These are phyloP conservation scores for Sebastes nivosus DNA, from an alignment of 2,797 vertebrate genomes.

Conservation along the genomic window DNA sequence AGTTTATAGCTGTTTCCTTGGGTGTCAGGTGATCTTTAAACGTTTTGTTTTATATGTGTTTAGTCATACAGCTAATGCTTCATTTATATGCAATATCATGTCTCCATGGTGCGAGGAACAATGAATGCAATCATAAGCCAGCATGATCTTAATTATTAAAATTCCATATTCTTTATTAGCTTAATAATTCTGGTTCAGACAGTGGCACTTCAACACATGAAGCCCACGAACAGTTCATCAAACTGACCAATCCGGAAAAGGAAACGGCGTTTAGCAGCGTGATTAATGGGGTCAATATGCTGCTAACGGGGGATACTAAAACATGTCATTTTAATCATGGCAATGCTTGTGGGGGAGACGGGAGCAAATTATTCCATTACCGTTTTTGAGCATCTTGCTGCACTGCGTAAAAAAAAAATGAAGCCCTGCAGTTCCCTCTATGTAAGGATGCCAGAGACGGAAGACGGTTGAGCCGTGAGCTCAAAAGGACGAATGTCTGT, in stretches of 20 bases:
- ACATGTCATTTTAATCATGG: conserved; percentile 74
- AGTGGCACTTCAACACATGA: conserved; percentile 14
- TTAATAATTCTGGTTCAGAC: conserved; percentile 54
- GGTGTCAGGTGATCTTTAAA: conserved; percentile 22
- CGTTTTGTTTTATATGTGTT: conserved; percentile 35
- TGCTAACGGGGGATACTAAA: conserved; percentile 60
- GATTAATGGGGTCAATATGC: conserved; percentile 75
- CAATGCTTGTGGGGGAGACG: conserved; percentile 51
- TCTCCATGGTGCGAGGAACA: conserved; percentile 37
- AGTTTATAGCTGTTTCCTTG: conserved; percentile 2
- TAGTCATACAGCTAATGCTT: conserved; percentile 34
- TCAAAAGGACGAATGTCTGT: conserved; percentile 44
- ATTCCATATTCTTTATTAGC: conserved; percentile 72
- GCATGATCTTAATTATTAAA: conserved; percentile 74
- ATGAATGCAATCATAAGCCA: conserved; percentile 59
- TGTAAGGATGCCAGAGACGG: conserved; percentile 22
- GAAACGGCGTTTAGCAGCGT: conserved; percentile 61
- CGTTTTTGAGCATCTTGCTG: conserved; percentile 56
- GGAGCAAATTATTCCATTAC: conserved; percentile 63
- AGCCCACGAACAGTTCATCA: conserved; percentile 64
- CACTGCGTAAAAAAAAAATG: conserved; percentile 22
- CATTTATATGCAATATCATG: conserved; percentile 62
- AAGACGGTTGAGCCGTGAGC: conserved; percentile 12
- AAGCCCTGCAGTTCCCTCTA: conserved; percentile 7
- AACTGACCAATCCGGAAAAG: conserved; percentile 60